Conservation (phyloP, 2,888 invertebrate genomes). For the Drosophila fungiperda region DNA sequence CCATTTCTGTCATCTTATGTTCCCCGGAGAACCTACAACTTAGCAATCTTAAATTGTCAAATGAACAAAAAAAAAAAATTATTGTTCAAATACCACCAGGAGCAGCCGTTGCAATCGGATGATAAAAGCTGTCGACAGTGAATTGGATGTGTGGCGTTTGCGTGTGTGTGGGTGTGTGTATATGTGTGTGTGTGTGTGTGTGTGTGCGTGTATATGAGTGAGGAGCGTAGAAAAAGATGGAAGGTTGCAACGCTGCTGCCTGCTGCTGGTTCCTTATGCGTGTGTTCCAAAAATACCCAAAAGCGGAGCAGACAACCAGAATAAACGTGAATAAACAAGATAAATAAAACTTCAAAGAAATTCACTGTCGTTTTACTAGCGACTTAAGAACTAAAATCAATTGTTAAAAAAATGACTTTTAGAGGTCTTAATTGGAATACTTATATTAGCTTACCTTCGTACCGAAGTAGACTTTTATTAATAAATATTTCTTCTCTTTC, state of each 20-base stretch:
- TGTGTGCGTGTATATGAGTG: neutral
- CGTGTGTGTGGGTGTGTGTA: neutral
- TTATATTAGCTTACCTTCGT: no score
- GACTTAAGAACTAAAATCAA: neutral
- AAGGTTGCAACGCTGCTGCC: slow-evolving; percentile 6
- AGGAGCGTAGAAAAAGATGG: neutral
- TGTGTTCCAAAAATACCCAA: slow-evolving; percentile 17
- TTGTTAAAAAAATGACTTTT: neutral
- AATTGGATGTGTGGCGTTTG: neutral
- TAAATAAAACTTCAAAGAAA: slow-evolving; percentile 38
- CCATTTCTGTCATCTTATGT: slow-evolving; percentile 21
- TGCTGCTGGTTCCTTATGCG: slow-evolving; percentile 45
- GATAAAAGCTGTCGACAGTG: neutral
- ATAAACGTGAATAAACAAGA: slow-evolving; percentile 67
- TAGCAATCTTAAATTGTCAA: slow-evolving; percentile 32
- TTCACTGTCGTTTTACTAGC: neutral
- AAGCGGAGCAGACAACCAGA: slow-evolving; percentile 48
- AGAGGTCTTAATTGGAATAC: no score
- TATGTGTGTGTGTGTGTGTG: neutral
- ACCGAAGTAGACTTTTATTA: no score
- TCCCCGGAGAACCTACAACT: slow-evolving; percentile 20
- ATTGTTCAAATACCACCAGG: slow-evolving; percentile 33
- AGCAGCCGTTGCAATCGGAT: slow-evolving; percentile 14
- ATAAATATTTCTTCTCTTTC: no score
- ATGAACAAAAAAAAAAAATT: slow-evolving; percentile 17